A percentile compares a stretch with the other conserved stretches of the same genome.
phyloP scores from a whole-genome alignment of 2,797 vertebrate species.

The Hydrophis major region DNA sequence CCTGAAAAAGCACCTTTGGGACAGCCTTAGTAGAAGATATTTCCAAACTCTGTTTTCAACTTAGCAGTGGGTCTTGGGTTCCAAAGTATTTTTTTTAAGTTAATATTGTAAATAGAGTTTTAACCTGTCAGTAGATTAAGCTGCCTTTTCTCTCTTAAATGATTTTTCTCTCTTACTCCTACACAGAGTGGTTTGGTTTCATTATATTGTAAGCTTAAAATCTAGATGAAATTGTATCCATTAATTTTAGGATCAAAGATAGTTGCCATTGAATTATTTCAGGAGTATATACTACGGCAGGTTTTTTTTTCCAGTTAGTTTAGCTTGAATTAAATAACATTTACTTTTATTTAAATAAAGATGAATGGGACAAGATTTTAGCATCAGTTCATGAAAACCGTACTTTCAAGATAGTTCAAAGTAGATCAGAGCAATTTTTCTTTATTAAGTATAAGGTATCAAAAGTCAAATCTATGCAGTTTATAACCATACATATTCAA shows the following conservation, averaged over 20 bases:
- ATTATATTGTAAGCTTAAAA: constrained; percentile 7
- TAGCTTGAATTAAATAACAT: constrained; percentile 8
- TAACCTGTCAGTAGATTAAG: background rate
- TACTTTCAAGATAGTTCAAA: background rate
- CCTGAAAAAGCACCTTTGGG: no score
- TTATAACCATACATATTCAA: background rate
- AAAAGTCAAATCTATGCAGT: background rate
- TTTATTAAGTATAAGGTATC: background rate
- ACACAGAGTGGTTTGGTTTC: background rate
- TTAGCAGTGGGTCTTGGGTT: background rate
- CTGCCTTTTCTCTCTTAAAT: background rate
- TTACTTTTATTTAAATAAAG: background rate
- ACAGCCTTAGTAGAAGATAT: background rate
- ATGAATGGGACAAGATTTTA: background rate
- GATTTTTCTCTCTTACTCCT: background rate
- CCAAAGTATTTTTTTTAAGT: background rate
- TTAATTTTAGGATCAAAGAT: background rate
- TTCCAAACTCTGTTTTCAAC: background rate
- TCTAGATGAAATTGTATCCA: background rate
- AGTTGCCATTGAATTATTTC: constrained; percentile 17
- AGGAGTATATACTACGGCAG: background rate
- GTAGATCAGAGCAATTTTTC: background rate
- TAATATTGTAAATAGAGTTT: background rate
- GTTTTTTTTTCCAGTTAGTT: background rate
- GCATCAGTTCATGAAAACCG: background rate